These are phyloP conservation scores for Leptoteleia sp. DNA, from an alignment of 1,140 invertebrate genomes.

Conservation along the genomic window DNA sequence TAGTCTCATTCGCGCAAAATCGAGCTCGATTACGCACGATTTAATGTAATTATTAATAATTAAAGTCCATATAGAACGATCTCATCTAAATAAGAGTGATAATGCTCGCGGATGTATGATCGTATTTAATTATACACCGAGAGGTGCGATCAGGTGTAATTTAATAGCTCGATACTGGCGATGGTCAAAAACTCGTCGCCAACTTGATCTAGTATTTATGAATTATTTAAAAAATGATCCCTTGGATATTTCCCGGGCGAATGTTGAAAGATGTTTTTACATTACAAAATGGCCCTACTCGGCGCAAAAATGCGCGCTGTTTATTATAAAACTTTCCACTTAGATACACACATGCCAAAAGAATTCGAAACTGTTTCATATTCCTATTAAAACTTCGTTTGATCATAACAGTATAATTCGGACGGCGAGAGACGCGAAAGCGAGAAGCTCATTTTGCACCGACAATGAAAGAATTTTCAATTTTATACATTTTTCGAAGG, in stretches of 20 bases:
- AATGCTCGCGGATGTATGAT: slow-evolving; percentile 15
- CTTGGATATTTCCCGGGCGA: background rate
- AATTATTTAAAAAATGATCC: slow-evolving; percentile 1
- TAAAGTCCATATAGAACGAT: slow-evolving; percentile 13
- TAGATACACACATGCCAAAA: slow-evolving; percentile 8
- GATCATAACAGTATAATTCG: slow-evolving; percentile 42
- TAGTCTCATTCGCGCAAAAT: slow-evolving; percentile 1
- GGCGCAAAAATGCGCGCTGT: slow-evolving; percentile 13
- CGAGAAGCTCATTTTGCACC: slow-evolving; percentile 24
- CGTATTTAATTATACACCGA: slow-evolving; percentile 20
- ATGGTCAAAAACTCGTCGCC: background rate
- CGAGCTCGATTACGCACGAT: slow-evolving; percentile 22
- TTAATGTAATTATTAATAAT: slow-evolving; percentile 29
- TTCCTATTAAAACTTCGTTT: slow-evolving; percentile 37
- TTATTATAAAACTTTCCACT: slow-evolving; percentile 27
- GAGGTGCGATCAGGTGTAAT: slow-evolving; percentile 16
- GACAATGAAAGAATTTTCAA: slow-evolving; percentile 43
- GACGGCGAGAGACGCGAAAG: slow-evolving; percentile 1
- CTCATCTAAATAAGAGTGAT: slow-evolving; percentile 16
- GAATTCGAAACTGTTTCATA: slow-evolving; percentile 30
- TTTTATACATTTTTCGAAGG: slow-evolving; percentile 39
- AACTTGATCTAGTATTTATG: background rate
- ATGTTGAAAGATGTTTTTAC: background rate
- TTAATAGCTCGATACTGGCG: slow-evolving; percentile 12
- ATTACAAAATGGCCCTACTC: background rate